Evolutionary conservation across 2,888 invertebrate genomes (phyloP), one percentile per base, ranked within the genome.

Genomic region (Rosalia funebris): DNA sequence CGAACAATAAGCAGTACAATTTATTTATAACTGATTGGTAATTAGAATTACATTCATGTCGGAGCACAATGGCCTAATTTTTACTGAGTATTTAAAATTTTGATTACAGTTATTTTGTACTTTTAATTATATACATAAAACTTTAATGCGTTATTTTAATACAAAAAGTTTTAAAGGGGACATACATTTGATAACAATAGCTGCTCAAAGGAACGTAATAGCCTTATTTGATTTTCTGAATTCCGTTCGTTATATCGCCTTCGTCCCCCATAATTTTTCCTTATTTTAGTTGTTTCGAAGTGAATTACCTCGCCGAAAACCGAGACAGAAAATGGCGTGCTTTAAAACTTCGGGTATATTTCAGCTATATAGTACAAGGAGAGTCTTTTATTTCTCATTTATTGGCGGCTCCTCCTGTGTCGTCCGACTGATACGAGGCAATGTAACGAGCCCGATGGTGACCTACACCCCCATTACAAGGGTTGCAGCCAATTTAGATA

Each of bases 311-410:
- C 48, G 19, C 36, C 56, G 63, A 66, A 62, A 47, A 54, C 48
- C 56, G 57, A 42, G 41, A 53, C 41, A 17, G 52, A 54, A 52
- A 58, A 61, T 50, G 44, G 41, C 32, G 47, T 36, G 61, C 54
- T 66, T 57, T 59, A 59, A 56, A 63, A 57, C 57, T 59, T 47
- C 60, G 57, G 47, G 34, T 50, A 58, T 61, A 53, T 59, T 48
- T 57, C 53, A 31, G 52, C 50, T 34, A 57, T 48, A 46, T 11
- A 48, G 54, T 48, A 60, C 42, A 57, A 58, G 48, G 44, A 14
- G 42, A 62, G 60, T 68, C 61, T 68, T 70, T 71, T 68, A 72
- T 72, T 71, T 71, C 65, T 58, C 69, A 71, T 69, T 71, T 69
- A 71, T 69, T 63, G 69, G 60, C 61, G 50, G 44, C 57, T 68